Evolutionary conservation across 2,888 invertebrate genomes (phyloP), one percentile per base, ranked within the genome.

Genomic region (Sphinx pinastri): DNA sequence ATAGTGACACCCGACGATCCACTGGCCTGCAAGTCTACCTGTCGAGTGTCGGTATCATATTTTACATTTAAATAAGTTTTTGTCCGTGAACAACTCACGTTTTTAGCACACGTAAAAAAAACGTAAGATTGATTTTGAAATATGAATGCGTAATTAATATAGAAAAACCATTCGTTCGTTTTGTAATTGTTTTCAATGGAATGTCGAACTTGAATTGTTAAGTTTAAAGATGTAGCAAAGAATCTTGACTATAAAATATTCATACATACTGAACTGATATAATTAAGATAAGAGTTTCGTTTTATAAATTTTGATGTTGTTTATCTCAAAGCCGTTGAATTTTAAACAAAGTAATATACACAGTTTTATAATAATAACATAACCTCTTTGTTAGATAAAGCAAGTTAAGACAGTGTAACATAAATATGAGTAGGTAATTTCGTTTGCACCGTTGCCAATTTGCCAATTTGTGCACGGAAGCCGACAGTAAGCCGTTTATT

Each of bases 1-100:
- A 87, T 81, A 88, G 78, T 75, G 83, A 90, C 81, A 89, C 84
- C 81, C 76, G 75, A 72, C 73, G 71, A 68, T 78, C 79, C 78
- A 74, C 59, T 78, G 84, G 78, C 82, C 84, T 57, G 55, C 67
- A 67, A 58, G 71, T 51, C 67, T 71, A 74, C 75, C 70, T 68
- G 67, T 38, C 38, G 38, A 38, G 38, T 38, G 38, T 71, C 71
- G 68, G 57, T 73, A 70, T 76, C 73, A 67, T 68, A 57, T 68
- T 68, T 51, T 68, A 68, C 45, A 81, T 79, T 82, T 79, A 77
- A 80, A 81, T 77, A 71, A 78, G 75, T 86, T 88, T 88, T 88
- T 88, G 80, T 77, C 74, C 68, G 73, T 84, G 81, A 77, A 81
- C 81, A 80, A 77, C 79, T 78, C 74, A 73, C 71, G 74, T 77